Evolutionary conservation across 1,140 invertebrate genomes (phyloP).

Genomic region (Saccostrea glomerata): DNA sequence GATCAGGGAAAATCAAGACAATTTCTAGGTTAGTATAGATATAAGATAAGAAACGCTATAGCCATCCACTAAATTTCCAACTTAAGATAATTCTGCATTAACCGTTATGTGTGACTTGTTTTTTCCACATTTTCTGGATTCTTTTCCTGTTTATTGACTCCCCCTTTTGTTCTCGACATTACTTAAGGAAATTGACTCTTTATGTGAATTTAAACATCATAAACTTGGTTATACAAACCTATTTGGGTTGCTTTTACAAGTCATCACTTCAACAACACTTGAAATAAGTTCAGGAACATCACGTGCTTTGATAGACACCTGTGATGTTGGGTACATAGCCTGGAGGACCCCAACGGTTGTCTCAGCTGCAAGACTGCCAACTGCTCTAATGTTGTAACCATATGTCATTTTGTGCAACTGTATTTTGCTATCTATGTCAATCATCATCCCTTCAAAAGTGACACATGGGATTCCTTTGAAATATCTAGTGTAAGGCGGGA

Average conservation of each 20-base stretch:
- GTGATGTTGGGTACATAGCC: neutral
- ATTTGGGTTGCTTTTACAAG: neutral
- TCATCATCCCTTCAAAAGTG: neutral
- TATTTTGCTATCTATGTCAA: constrained; percentile 25
- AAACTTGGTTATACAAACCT: neutral
- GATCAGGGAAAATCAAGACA: no score
- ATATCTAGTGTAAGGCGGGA: neutral
- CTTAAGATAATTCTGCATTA: no score
- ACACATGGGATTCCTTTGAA: constrained; percentile 5
- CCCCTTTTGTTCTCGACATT: neutral
- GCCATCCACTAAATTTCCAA: no score
- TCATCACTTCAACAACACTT: neutral
- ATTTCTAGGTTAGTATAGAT: no score
- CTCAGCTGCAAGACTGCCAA: constrained; percentile 40
- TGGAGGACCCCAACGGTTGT: constrained; percentile 41
- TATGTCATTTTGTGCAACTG: neutral
- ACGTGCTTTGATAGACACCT: neutral
- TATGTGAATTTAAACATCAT: no score
- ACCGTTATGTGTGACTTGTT: neutral
- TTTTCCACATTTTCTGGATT: neutral
- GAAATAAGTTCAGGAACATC: neutral
- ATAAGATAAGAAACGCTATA: no score
- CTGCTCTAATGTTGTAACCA: constrained; percentile 25
- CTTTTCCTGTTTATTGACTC: neutral
- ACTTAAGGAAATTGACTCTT: no score